Conservation (phyloP, 2,888 invertebrate genomes). For the Nematopogon swammerdamellus region DNA sequence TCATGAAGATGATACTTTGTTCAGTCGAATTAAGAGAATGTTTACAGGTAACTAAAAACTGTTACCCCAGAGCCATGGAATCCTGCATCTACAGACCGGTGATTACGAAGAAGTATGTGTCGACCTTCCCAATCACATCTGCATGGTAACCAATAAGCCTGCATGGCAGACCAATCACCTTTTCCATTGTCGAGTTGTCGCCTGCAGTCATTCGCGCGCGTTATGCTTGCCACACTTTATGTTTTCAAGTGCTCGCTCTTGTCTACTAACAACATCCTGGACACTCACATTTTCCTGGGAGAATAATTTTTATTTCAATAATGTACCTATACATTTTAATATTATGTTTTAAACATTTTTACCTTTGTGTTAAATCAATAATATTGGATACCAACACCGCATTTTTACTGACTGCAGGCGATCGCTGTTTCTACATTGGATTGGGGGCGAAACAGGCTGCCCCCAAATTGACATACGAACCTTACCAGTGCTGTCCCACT, state of each 20-base stretch:
- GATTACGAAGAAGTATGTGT: conserved; percentile 10
- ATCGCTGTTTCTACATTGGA: conserved; percentile 96
- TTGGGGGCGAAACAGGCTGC: conserved; percentile 81
- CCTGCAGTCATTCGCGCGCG: conserved; percentile 62
- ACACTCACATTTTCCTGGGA: not conserved
- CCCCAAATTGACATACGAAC: conserved; percentile 77
- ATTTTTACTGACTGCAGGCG: conserved; percentile 93
- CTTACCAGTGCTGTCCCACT: conserved; percentile 91
- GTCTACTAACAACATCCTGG: conserved; percentile 40
- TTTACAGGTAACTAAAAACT: conserved; percentile 50
- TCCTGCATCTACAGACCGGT: conserved; percentile 38
- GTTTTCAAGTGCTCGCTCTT: conserved; percentile 39
- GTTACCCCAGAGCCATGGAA: conserved; percentile 30
- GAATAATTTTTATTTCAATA: not conserved
- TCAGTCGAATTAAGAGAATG: conserved; percentile 49
- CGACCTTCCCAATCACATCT: conserved; percentile 32
- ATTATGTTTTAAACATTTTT: conserved; percentile 5
- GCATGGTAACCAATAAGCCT: conserved; percentile 42
- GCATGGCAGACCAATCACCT: conserved; percentile 35
- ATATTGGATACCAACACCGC: conserved; percentile 53
- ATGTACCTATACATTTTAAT: conserved; percentile 4
- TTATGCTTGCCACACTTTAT: conserved; percentile 44
- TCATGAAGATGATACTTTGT: conserved; percentile 46
- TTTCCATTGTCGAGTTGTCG: conserved; percentile 50
- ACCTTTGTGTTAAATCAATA: conserved; percentile 6